phyloP scores from a whole-genome alignment of 2,797 vertebrate genomes.

The Galago senegalensis region DNA sequence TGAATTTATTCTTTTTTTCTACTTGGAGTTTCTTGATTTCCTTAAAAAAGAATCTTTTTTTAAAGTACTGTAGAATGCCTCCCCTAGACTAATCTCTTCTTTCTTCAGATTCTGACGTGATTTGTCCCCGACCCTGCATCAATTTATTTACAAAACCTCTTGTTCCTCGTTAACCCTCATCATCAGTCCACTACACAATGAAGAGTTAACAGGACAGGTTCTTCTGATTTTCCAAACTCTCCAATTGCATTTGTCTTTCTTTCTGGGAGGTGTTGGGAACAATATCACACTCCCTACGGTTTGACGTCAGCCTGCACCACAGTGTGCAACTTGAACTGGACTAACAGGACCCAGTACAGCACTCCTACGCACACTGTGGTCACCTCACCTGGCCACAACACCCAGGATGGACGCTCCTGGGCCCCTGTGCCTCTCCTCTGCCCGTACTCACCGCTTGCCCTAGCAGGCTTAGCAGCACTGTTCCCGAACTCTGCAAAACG shows the following conservation, averaged over 20 bases:
- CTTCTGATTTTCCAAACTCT: not conserved
- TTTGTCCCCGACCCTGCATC: not conserved
- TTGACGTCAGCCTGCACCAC: not conserved
- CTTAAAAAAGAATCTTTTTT: not conserved
- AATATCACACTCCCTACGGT: not conserved
- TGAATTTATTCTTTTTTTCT: not conserved
- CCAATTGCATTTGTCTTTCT: not conserved
- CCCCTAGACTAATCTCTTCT: not conserved
- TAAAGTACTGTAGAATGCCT: not conserved
- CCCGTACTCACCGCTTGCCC: too few species aligned
- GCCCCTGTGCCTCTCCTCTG: not conserved
- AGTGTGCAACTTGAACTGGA: not conserved
- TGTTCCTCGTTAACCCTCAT: not conserved
- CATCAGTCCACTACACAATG: not conserved
- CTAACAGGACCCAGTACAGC: not conserved
- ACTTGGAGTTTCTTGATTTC: not conserved
- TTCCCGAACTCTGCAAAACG: not conserved
- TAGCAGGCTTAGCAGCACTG: accelerated
- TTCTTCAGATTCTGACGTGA: not conserved
- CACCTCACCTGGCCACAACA: accelerated
- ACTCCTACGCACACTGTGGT: accelerated
- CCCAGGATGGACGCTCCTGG: not conserved
- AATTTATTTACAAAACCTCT: not conserved
- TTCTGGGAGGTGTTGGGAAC: not conserved
- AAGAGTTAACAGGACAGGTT: not conserved